Base-by-base conservation (phyloP, 2,888 invertebrate species). In the Meganola albula region DNA sequence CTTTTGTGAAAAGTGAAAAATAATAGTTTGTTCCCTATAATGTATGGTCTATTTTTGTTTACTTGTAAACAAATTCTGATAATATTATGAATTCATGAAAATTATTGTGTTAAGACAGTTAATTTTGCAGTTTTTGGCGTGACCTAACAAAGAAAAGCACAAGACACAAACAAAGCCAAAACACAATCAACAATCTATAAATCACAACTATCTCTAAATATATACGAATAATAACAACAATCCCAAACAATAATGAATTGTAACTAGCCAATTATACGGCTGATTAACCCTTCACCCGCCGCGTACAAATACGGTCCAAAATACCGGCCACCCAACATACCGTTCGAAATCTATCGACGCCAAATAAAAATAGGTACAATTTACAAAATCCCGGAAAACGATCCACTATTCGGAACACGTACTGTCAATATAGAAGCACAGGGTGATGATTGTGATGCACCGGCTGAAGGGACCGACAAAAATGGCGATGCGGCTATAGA, bases 401-500 rank as follows among this genome's bases (percentile, higher is more conserved):
- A 66, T 73, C 63, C 56, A 40, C 50, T 44, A 85, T 80, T 83
- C 84, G 50, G 59, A 42, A 71, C 84, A 84, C 84, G 84, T 84
- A 74, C 68, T 63, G 82, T 78, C 83, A 82, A 84, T 84, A 83
- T 74, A 78, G 78, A 78, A 60, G 70, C 58, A 60, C 67, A 53
- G 71, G 72, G 74, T 72, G 80, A 80, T 78, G 77, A 84, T 83
- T 80, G 82, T 74, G 78, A 79, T 80, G 79, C 82, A 76, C 74
- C 74, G 66, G 58, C 60, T 49, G 66, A 63, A 46, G n/a, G 53
- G 53, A 44, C 45, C 33, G 9, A 51, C 70, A 72, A 74, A 74
- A 75, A 74, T 71, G 62, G 53, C 57, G 40, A 46, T 60, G 63
- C 53, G 56, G 59, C 71, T 65, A 69, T 63, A 64, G 59, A 83